Conservation (phyloP, 2,113 vertebrate genomes). For the Xenopus borealis region DNA sequence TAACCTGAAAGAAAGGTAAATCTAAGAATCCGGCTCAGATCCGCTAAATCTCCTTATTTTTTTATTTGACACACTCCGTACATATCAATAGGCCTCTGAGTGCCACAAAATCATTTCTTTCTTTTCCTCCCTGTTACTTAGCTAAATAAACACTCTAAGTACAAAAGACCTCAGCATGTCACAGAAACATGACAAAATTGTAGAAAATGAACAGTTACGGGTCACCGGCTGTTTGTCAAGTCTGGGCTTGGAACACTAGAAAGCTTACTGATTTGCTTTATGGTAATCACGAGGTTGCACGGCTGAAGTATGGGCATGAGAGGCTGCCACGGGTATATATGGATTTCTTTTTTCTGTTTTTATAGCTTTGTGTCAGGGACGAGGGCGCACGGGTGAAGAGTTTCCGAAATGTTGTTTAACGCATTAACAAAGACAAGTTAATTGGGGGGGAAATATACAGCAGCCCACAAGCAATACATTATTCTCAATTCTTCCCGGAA, state of each 20-base stretch:
- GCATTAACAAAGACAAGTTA: too few relatives aligned
- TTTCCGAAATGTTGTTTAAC: too few relatives aligned
- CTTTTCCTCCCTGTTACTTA: background rate
- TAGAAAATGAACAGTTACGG: conserved; percentile 8
- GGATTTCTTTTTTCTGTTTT: too few relatives aligned
- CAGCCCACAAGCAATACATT: too few relatives aligned
- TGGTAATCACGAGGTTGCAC: background rate
- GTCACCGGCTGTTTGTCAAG: background rate
- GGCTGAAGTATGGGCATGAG: too few relatives aligned
- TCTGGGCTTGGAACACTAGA: conserved; percentile 5
- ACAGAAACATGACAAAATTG: conserved; percentile 9
- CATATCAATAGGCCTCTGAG: conserved; percentile 21
- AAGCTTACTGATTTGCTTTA: conserved; percentile 2
- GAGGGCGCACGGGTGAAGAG: too few relatives aligned
- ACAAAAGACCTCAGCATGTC: background rate
- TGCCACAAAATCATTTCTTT: conserved; percentile 25
- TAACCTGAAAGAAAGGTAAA: conserved; percentile 25
- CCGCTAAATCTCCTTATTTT: conserved; percentile 9
- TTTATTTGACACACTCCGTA: background rate
- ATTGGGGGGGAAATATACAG: too few relatives aligned
- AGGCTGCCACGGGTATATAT: too few relatives aligned
- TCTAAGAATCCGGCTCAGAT: background rate
- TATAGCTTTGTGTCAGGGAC: too few relatives aligned
- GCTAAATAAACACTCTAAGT: conserved; percentile 29
- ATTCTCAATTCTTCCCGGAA: too few relatives aligned